Conservation (phyloP, 2,113 vertebrate genomes). For the Tor tambroides region DNA sequence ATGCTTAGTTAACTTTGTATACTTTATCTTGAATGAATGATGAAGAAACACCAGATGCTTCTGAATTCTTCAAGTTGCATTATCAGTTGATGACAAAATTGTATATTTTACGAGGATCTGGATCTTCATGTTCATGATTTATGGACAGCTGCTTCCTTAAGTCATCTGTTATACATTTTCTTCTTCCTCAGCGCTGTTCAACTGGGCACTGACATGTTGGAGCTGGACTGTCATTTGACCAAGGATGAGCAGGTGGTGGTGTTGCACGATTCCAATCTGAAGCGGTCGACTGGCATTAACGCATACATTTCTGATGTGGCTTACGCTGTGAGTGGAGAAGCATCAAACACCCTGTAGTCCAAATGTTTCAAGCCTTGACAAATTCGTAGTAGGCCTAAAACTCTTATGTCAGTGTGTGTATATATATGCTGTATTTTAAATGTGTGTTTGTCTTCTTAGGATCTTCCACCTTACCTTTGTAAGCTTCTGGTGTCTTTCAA, state of each 20-base stretch:
- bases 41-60: neutral
- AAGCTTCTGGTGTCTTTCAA: slow-evolving; percentile 92
- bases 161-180: neutral
- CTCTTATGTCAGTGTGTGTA: too few species aligned
- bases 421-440: neutral
- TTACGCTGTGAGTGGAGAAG: slow-evolving; percentile 84
- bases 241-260: slow-evolving; percentile 96
- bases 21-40: neutral
- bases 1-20: neutral
- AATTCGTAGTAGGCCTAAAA: too few species aligned
- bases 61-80: neutral
- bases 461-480: slow-evolving; percentile 91
- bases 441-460: slow-evolving; percentile 73
- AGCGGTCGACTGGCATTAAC: slow-evolving; percentile 85
- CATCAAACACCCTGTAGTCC: neutral
- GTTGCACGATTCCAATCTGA: slow-evolving; percentile 89
- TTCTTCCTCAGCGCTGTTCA: slow-evolving; percentile 82
- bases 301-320: slow-evolving; percentile 82
- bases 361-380: neutral
- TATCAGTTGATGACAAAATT: neutral
- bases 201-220: slow-evolving; percentile 96
- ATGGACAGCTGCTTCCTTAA: neutral
- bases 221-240: slow-evolving; percentile 95
- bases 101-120: neutral
- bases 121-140: neutral